Evolutionary conservation across 2,888 invertebrate genomes (phyloP).

Genomic region (Ariolimax columbianus): DNA sequence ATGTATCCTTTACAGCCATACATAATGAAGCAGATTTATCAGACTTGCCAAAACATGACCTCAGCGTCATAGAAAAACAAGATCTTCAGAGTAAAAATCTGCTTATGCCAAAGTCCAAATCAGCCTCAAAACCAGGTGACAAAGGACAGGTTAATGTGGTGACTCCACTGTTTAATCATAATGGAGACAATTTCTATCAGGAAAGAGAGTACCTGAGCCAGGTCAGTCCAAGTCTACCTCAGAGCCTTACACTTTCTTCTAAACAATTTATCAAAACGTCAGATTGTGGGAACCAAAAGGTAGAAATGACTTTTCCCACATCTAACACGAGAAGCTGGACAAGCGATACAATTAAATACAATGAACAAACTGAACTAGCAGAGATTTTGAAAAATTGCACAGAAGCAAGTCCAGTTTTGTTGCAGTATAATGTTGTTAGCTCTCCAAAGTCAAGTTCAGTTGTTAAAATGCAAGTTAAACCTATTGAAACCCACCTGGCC

Average conservation of each 20-base stretch:
- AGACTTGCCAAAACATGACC: not conserved
- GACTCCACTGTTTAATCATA: conserved; percentile 12
- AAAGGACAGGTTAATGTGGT: not conserved
- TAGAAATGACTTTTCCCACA: not conserved
- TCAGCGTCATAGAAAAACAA: not conserved
- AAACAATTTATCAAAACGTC: conserved; percentile 5
- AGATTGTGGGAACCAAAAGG: not conserved
- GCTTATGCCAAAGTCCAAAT: not conserved
- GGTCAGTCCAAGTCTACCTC: not conserved
- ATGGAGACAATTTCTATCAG: not conserved
- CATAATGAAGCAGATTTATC: not conserved
- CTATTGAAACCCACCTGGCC: conserved; percentile 43
- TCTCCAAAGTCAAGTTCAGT: conserved; percentile 46
- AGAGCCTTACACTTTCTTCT: conserved; percentile 14
- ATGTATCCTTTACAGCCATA: not conserved
- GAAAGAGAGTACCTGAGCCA: not conserved
- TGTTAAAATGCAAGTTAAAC: conserved; percentile 44
- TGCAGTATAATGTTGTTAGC: conserved; percentile 18
- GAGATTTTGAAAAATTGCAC: not conserved
- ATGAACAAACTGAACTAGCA: conserved; percentile 1
- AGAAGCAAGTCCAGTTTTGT: not conserved
- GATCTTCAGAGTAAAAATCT: conserved; percentile 7
- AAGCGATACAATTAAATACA: not conserved
- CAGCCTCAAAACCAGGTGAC: conserved; percentile 14
- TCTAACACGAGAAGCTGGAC: not conserved